Evolutionary conservation across 2,888 invertebrate species (phyloP).

Genomic region (Nemotelus pantherinus): DNA sequence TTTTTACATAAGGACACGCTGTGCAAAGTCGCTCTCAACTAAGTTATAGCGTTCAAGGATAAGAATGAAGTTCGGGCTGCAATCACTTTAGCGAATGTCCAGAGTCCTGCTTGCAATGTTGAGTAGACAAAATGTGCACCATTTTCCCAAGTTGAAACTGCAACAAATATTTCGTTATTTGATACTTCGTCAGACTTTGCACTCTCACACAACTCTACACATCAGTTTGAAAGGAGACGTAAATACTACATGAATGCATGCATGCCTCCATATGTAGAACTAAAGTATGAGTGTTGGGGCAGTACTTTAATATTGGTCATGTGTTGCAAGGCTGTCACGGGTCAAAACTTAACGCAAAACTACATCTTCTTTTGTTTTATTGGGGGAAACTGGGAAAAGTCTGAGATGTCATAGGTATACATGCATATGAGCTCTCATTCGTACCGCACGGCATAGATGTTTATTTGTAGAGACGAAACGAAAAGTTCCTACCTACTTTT

Average conservation of each 20-base stretch:
- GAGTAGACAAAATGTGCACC: constrained; percentile 22
- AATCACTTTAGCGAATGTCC: background rate
- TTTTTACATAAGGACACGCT: constrained; percentile 34
- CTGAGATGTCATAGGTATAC: constrained; percentile 41
- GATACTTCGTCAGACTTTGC: constrained; percentile 17
- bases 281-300: background rate
- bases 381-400: constrained; percentile 23
- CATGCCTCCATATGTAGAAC: no score
- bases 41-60: constrained; percentile 12
- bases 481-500: background rate
- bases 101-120: background rate
- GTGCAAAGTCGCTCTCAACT: constrained; percentile 19
- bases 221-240: no score
- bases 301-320: constrained; percentile 5
- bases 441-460: background rate
- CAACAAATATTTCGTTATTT: constrained; percentile 43
- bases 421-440: constrained; percentile 2
- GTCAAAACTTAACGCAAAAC: constrained; percentile 48
- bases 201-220: no score
- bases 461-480: constrained; percentile 30
- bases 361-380: constrained; percentile 49
- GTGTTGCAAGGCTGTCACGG: constrained; percentile 47
- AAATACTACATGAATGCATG: no score
- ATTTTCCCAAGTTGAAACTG: constrained; percentile 20
- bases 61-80: constrained; percentile 28